Base-by-base conservation (phyloP, 2,888 invertebrate species). In the Oligia fasciuncula region DNA sequence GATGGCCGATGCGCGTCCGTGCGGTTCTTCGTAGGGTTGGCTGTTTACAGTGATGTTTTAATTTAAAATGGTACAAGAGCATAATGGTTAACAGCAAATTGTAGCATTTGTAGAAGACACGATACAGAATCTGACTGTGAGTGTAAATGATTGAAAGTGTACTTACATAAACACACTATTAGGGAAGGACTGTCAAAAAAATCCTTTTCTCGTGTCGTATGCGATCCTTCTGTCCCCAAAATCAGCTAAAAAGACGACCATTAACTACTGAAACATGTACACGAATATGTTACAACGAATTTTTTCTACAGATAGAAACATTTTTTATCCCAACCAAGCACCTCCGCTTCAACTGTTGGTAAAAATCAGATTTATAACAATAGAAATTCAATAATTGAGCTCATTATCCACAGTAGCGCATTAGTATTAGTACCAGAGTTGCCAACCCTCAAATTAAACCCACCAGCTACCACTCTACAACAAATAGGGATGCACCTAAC, bases 1-100 rank as follows among this genome's bases (percentile, higher is more conserved):
- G 94, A 95, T 95, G 95, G 94, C 94, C 90, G 91, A 87, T 84
- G 85, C 89, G 91, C 89, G 91, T 89, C 90, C 83, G 92, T 92
- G 92, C 92, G 91, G 90, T 93, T 92, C 93, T 76, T n/a, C 13
- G 5, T 77, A 87, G 87, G 87, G 87, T 43, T 87, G 81, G 19
- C 75, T 75, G 29, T 62, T 40, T 63, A 73, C 69, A 49, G 66
- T 70, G 70, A 83, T 66, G 60, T 66, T 73, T 79, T 73, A 40
- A 66, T 79, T 79, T 68, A 43, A 77, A 72, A 54, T 40, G 1
- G 35, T 19, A 70, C 17, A 54, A 46, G 46, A 43, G 29, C 49
- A 46, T 68, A n/a, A 65, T 65, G 29, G 8, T 35, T 2, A 8
- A 29, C 62, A 14, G 8, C 1, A 35, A 63, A 17, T 14, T 17